These are phyloP conservation scores for Goniozus legneri DNA, from an alignment of 1,140 invertebrate genomes.

Conservation along the genomic window DNA sequence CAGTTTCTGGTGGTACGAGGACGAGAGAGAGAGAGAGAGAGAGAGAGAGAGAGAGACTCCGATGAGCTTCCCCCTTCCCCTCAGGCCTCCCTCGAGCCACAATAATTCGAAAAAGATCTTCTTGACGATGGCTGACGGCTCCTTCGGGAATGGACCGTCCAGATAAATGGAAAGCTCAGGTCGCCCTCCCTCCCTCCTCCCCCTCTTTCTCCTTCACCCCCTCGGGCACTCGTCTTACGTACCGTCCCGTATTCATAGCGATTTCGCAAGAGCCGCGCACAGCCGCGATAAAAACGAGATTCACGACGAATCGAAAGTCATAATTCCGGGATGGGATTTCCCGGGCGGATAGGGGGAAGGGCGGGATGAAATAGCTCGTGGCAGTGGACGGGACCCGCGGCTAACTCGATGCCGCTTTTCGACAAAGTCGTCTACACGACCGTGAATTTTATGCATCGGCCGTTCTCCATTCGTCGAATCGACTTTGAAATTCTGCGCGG, in stretches of 20 bases:
- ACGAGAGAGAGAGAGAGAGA: too few relatives aligned
- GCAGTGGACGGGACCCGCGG: not conserved
- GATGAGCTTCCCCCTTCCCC: too few relatives aligned
- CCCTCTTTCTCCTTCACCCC: not conserved
- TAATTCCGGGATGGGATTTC: constrained; percentile 4
- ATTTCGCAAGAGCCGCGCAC: not conserved
- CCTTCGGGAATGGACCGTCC: constrained; percentile 20
- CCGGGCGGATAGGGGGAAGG: not conserved
- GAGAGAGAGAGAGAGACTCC: too few relatives aligned
- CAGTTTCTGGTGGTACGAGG: too few relatives aligned
- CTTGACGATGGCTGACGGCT: constrained; percentile 26
- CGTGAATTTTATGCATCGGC: constrained; percentile 13
- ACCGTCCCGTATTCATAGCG: too few relatives aligned
- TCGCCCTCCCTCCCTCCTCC: not conserved
- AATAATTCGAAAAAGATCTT: constrained; percentile 29
- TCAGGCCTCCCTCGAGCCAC: constrained; percentile 2
- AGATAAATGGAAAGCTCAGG: constrained; percentile 25
- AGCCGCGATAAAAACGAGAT: constrained; percentile 14
- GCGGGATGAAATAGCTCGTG: not conserved
- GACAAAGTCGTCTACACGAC: constrained; percentile 8
- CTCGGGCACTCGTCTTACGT: not conserved
- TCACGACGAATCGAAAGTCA: constrained; percentile 16
- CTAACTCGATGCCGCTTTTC: constrained; percentile 14
- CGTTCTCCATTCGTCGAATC: not conserved
- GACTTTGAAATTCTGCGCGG: not conserved